Conservation (phyloP, 30 jellyfish, hydroid and myxozoan genomes). For the Pseudorhiza aurosa region DNA sequence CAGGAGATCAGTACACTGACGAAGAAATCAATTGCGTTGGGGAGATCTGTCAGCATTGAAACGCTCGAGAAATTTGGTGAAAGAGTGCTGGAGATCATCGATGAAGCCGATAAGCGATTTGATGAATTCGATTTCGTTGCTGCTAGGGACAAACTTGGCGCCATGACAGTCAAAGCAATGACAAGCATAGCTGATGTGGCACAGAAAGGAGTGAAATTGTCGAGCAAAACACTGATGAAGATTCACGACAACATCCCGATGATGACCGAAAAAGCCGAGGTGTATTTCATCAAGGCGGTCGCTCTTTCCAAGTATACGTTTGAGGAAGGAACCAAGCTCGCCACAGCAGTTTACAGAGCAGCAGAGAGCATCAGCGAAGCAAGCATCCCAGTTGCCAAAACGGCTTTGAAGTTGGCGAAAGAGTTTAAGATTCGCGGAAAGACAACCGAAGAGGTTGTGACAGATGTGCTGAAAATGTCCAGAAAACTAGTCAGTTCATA, state of each 20-base stretch:
- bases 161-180: slow-evolving; percentile 24
- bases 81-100: slow-evolving; percentile 16
- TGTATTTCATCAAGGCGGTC: slow-evolving; percentile 12
- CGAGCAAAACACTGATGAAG: slow-evolving; percentile 39
- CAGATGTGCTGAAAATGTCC: slow-evolving; percentile 12
- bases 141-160: slow-evolving; percentile 59
- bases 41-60: slow-evolving; percentile 30
- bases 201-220: slow-evolving; percentile 40
- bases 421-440: slow-evolving; percentile 91
- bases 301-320: slow-evolving; percentile 8
- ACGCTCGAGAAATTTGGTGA: not conserved
- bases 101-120: slow-evolving; percentile 57
- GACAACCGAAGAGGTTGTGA: slow-evolving; percentile 75
- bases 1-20: slow-evolving; percentile 1
- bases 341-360: slow-evolving; percentile 48
- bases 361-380: slow-evolving; percentile 77
- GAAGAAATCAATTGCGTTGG: slow-evolving; percentile 14
- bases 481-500: slow-evolving; percentile 25
- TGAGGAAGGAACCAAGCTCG: slow-evolving; percentile 6
- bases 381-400: slow-evolving; percentile 79
- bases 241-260: slow-evolving; percentile 42
- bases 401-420: slow-evolving; percentile 83
- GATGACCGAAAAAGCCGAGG: slow-evolving; percentile 25
- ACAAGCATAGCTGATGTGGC: slow-evolving; percentile 20
- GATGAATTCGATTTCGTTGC: slow-evolving; percentile 70